Percentiles rank a stretch among this genome's conserved stretches.
phyloP scores from a whole-genome alignment of 2,888 invertebrate species.

The Xanthia togata region DNA sequence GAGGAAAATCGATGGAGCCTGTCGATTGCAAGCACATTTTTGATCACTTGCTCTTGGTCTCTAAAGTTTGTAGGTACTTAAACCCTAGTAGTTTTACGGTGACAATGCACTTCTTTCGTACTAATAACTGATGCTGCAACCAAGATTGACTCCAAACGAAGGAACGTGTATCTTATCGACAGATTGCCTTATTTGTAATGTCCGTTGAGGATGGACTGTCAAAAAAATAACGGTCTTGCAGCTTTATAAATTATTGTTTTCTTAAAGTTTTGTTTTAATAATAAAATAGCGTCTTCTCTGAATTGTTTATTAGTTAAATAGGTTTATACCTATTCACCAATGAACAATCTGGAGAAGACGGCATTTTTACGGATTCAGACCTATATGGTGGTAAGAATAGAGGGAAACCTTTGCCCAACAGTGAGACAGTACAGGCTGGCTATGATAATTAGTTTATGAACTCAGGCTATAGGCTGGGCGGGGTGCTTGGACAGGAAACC shows the following conservation, averaged over 20 bases:
- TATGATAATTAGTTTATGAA: background rate
- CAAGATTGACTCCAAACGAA: background rate
- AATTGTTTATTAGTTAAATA: background rate
- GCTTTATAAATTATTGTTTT: background rate
- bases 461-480: background rate
- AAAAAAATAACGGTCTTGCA: background rate
- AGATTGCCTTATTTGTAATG: background rate
- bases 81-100: background rate
- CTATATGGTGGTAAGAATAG: background rate
- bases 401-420: background rate
- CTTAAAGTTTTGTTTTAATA: background rate
- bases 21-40: background rate
- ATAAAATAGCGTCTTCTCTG: background rate
- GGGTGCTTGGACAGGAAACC: too few relatives aligned
- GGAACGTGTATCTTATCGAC: background rate
- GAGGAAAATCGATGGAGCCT: background rate
- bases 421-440: background rate
- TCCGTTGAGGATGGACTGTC: background rate
- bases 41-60: background rate
- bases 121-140: background rate
- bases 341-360: background rate
- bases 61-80: background rate
- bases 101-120: background rate
- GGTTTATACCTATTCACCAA: background rate
- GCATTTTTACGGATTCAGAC: background rate